phyloP scores from a whole-genome alignment of 2,888 invertebrate species.

The Callyntrura sp. region DNA sequence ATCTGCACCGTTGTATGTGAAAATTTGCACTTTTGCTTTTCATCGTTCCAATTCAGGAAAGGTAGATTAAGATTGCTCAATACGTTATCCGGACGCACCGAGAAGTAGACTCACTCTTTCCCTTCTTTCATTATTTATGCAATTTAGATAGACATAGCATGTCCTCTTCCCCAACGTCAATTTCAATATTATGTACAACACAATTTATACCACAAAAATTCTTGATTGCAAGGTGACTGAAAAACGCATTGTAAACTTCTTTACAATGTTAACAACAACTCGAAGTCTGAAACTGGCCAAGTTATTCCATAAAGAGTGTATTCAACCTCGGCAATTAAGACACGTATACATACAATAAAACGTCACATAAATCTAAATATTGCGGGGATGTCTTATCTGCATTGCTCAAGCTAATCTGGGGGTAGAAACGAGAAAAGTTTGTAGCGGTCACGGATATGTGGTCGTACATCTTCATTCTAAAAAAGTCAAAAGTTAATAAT shows the following conservation, averaged over 20 bases:
- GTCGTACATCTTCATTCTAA: conserved; percentile 96
- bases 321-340: not conserved
- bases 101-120: too few relatives aligned
- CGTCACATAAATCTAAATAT: conserved; percentile 18
- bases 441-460: conserved; percentile 95
- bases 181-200: too few relatives aligned
- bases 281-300: not conserved
- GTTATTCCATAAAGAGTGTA: too few relatives aligned
- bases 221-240: too few relatives aligned
- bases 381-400: not conserved
- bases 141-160: too few relatives aligned
- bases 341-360: conserved; percentile 12
- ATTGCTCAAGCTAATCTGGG: conserved; percentile 89
- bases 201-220: too few relatives aligned
- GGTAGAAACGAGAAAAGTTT: conserved; percentile 95
- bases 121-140: too few relatives aligned
- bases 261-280: too few relatives aligned
- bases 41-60: conserved; percentile 36
- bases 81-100: too few relatives aligned
- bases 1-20: conserved; percentile 53
- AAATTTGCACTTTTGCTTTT: conserved; percentile 60
- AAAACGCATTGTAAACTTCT: too few relatives aligned
- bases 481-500: not conserved
- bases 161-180: too few relatives aligned
- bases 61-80: too few relatives aligned